Evolutionary conservation across 2,113 vertebrate genomes (phyloP), one percentile per base, ranked within the genome.

Genomic region (Alligator sinensis): DNA sequence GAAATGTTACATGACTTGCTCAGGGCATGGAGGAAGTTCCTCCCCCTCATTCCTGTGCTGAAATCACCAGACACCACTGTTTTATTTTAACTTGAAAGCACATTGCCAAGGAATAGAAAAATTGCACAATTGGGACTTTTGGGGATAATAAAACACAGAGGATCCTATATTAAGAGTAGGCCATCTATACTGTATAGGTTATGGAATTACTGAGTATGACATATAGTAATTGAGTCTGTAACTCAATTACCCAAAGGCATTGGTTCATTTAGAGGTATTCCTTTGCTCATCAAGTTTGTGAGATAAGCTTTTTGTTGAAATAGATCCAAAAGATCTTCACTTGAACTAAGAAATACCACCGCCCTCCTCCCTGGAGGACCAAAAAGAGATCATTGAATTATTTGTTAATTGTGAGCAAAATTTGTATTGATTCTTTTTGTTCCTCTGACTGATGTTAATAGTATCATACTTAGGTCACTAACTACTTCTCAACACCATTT

Each of bases 331-430:
- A 18, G 54, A 64, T 84, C 76, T 92, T 91, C 93, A 14, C n/a
- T 63, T 94, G 77, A 96, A 63, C 88, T 82, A 63, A 84, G 84
- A 84, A 18, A 80, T 94, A 66, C 10, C 12, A 54, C 38, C 90
- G 19, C 13, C 17, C 58, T 91, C 80, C 76, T 88, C 91, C 96
- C 95, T 91, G 88, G 86, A 97, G 91, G 92, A 96, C 82, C 83
- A 80, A 91, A 66, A 92, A 92, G 55, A 96, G 89, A 96, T 97
- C 87, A 96, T 93, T 98, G 95, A 97, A 97, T 98, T 98, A 98
- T 98, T 98, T 97, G 89, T 96, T 98, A 98, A 98, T 98, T 98
- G 96, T 95, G 91, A 97, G 94, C 93, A 98, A 97, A 97, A 97
- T 94, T 92, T 84, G 34, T 97, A 98, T 98, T 98, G 98, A 98